Conservation (phyloP, 2,888 invertebrate species). For the Euclidia mi region DNA sequence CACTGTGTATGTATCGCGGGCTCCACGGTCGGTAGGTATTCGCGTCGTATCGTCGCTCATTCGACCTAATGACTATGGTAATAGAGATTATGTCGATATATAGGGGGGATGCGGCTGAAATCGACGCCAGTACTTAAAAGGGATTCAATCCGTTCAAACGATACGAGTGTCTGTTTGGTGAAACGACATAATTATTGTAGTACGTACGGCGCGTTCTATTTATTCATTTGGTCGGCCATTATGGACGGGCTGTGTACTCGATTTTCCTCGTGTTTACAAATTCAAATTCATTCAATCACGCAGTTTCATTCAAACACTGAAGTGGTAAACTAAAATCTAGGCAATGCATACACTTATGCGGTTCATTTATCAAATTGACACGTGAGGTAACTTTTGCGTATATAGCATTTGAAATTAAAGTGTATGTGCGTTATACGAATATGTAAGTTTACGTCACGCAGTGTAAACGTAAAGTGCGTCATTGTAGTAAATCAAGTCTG, state of each 20-base stretch:
- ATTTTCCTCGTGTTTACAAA: slow-evolving; percentile 34
- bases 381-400: background rate
- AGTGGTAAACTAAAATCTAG: background rate
- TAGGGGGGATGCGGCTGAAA: slow-evolving; percentile 66
- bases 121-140: slow-evolving; percentile 77
- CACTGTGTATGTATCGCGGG: slow-evolving; percentile 70
- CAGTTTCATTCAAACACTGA: slow-evolving; percentile 1
- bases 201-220: slow-evolving; percentile 62
- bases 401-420: background rate
- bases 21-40: slow-evolving; percentile 60
- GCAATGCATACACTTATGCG: slow-evolving; percentile 11
- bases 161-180: slow-evolving; percentile 74
- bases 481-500: background rate
- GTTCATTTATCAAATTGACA: slow-evolving; percentile 6
- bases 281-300: slow-evolving; percentile 18
- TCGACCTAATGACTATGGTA: slow-evolving; percentile 74
- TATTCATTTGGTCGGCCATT: slow-evolving; percentile 58
- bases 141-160: slow-evolving; percentile 80
- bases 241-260: slow-evolving; percentile 26
- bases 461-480: background rate
- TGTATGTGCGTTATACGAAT: slow-evolving; percentile 1
- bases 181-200: slow-evolving; percentile 73
- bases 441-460: background rate
- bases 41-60: slow-evolving; percentile 60
- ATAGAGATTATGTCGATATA: slow-evolving; percentile 77